Evolutionary conservation across 92 coral and sea anemone species (phyloP).

Genomic region (Hydrozoanthus gracilis): DNA sequence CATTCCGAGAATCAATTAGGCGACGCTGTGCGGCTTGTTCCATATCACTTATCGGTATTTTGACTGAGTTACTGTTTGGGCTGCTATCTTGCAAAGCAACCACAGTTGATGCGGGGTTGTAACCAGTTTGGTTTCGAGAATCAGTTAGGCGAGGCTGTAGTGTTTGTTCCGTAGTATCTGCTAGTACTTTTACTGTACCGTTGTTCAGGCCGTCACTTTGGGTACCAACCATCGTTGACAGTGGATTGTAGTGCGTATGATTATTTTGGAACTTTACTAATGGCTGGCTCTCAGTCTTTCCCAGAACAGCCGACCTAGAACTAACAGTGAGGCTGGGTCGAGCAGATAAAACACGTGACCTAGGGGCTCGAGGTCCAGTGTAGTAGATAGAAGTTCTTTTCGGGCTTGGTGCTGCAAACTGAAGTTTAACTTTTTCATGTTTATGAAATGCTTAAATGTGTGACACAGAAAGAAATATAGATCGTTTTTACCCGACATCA

Average conservation of each 20-base stretch:
- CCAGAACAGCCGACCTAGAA: slow-evolving; percentile 5
- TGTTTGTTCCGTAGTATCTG: background rate
- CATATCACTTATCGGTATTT: background rate
- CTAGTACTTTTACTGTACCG: background rate
- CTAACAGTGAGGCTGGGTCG: background rate
- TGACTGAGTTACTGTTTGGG: background rate
- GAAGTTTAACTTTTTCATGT: background rate
- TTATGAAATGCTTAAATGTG: too few species aligned
- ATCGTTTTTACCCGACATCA: too few species aligned
- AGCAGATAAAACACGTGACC: slow-evolving; percentile 37
- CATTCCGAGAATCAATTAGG: background rate
- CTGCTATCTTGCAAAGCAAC: slow-evolving; percentile 58
- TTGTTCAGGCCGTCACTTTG: slow-evolving; percentile 43
- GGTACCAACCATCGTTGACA: slow-evolving; percentile 60
- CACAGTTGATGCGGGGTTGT: slow-evolving; percentile 54
- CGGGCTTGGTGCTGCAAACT: slow-evolving; percentile 35
- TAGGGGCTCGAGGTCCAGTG: slow-evolving; percentile 63
- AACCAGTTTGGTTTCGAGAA: background rate
- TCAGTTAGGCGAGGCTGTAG: background rate
- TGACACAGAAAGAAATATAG: too few species aligned
- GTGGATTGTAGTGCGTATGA: slow-evolving; percentile 47
- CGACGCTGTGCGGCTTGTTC: background rate
- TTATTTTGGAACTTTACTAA: background rate
- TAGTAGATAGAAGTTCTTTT: slow-evolving; percentile 76
- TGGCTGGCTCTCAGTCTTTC: slow-evolving; percentile 32